A percentile compares a stretch with the other conserved stretches of the same genome.
phyloP scores from a whole-genome alignment of 2,888 invertebrate species.

The Axea sp. region DNA sequence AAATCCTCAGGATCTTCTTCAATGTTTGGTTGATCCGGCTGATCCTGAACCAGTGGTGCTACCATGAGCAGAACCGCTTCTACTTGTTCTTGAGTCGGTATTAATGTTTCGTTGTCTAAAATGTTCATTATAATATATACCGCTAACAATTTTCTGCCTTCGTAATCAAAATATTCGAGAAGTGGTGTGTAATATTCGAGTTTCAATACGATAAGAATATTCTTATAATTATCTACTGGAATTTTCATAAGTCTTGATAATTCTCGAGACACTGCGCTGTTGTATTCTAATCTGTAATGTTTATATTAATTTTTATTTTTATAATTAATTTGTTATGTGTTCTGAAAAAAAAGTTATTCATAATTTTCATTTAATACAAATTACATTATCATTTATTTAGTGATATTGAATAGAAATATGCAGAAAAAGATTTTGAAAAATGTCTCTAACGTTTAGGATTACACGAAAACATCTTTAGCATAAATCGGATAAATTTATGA shows the following conservation, averaged over 20 bases:
- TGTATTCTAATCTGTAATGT: slow-evolving; percentile 86
- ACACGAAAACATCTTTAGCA: too few species aligned
- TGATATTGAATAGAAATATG: neutral
- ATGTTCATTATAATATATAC: slow-evolving; percentile 94
- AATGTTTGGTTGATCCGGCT: slow-evolving; percentile 84
- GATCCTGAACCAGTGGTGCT: slow-evolving; percentile 92
- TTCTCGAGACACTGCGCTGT: slow-evolving; percentile 93
- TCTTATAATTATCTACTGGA: slow-evolving; percentile 96
- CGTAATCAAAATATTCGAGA: slow-evolving; percentile 92
- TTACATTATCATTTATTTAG: too few species aligned
- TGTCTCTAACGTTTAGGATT: too few species aligned
- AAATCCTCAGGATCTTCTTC: slow-evolving; percentile 95
- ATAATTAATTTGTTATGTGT: neutral
- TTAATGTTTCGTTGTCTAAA: slow-evolving; percentile 91
- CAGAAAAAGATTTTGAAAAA: too few species aligned
- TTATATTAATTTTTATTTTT: too few species aligned
- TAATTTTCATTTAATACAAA: too few species aligned
- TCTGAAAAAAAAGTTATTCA: neutral
- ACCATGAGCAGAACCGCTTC: slow-evolving; percentile 89
- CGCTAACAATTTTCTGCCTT: slow-evolving; percentile 91
- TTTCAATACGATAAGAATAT: slow-evolving; percentile 91
- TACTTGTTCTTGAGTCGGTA: slow-evolving; percentile 93
- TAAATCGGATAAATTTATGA: too few species aligned
- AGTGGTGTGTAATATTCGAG: slow-evolving; percentile 93
- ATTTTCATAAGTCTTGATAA: slow-evolving; percentile 95